Base-by-base conservation (phyloP, 2,888 invertebrate species). In the Nymphalis urticae region DNA sequence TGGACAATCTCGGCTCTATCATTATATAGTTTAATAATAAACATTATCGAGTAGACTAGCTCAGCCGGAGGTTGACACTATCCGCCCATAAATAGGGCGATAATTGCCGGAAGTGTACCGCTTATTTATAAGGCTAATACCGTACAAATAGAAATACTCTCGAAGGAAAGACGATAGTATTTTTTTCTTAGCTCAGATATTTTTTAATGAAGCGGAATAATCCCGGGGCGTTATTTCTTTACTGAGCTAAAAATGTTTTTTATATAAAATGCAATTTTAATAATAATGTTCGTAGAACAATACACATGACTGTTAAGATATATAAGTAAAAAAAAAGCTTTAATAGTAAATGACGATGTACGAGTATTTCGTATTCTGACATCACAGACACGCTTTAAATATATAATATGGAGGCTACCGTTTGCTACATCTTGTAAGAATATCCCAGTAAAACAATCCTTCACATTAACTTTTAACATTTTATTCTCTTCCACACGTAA, bases 41-140 rank as follows among this genome's bases (percentile, higher is more conserved):
- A 72, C 70, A 70, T 70, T 72, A 72, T 68, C 68, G 70, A 68
- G 70, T 63, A 27, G 51, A 62, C 48, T 58, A 42, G 61, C 61
- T 63, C 63, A 47, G 61, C 82, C 83, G 81, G 83, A 81, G 81
- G 82, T 85, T 81, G 85, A 83, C 83, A 85, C 77, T 85, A 86
- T 81, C 83, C 84, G 82, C 77, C 75, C 83, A 80, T 86, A 85
- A 88, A 86, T 84, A 86, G 77, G 76, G 77, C 79, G 82, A 86
- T 87, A 87, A 88, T 88, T 88, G 84, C 82, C 81, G 80, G 83
- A 82, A 83, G 83, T 85, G 87, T 86, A 86, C 73, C 77, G 80
- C 73, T 83, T 82, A 78, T 84, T 86, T 85, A 84, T 86, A 79
- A 75, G 74, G 82, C 78, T 82, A 79, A 81, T 77, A 77, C 72